phyloP scores from a whole-genome alignment of 2,888 invertebrate species.

The Rhagonycha lutea region DNA sequence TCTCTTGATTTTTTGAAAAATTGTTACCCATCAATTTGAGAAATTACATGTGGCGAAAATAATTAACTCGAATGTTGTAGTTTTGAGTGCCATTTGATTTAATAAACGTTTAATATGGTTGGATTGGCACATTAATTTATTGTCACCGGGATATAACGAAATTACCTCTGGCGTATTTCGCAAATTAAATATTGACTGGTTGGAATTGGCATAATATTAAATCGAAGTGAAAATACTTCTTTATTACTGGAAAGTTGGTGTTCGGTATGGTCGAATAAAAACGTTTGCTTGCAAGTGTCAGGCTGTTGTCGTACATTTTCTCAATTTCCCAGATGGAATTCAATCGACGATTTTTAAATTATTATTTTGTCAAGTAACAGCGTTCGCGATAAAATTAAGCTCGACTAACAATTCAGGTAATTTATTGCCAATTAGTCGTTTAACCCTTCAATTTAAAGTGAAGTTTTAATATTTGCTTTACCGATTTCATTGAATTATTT shows the following conservation, averaged over 20 bases:
- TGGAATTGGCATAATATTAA: constrained; percentile 8
- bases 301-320: constrained; percentile 1
- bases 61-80: not conserved
- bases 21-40: not conserved
- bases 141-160: constrained; percentile 14
- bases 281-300: constrained; percentile 14
- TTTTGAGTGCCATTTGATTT: constrained; percentile 4
- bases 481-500: not conserved
- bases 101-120: constrained; percentile 11
- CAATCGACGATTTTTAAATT: not conserved
- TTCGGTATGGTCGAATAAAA: constrained; percentile 13
- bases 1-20: constrained; percentile 3
- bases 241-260: not conserved
- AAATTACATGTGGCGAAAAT: not conserved
- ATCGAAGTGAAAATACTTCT: not conserved
- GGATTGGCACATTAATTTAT: constrained; percentile 12
- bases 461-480: not conserved
- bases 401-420: not conserved
- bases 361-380: not conserved
- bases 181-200: constrained; percentile 17
- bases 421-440: not conserved
- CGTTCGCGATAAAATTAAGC: not conserved
- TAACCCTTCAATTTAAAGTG: not conserved
- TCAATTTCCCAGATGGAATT: not conserved
- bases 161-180: constrained; percentile 5